Evolutionary conservation across 2,888 invertebrate genomes (phyloP).

Genomic region (Eupithecia pulchellata): DNA sequence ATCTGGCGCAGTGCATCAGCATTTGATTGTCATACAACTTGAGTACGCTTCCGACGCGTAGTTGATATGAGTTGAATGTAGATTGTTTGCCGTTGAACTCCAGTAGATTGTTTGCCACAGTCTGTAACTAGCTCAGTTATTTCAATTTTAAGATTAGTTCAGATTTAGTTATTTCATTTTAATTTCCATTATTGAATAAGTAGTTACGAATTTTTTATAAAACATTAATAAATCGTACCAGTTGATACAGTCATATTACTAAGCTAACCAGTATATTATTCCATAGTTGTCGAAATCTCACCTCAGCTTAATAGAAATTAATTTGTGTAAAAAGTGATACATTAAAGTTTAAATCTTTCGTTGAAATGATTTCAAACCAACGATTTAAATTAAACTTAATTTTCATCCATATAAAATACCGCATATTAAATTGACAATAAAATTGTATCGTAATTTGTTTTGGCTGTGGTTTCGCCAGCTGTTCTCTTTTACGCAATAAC

Average conservation of each 20-base stretch:
- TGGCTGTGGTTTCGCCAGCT: slow-evolving; percentile 3
- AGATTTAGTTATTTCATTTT: too few relatives aligned
- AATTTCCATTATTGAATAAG: too few relatives aligned
- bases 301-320: neutral
- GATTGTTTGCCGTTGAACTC: too few relatives aligned
- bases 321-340: neutral
- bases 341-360: neutral
- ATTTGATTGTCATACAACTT: too few relatives aligned
- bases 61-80: too few relatives aligned
- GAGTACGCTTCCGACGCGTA: too few relatives aligned
- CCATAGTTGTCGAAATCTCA: neutral
- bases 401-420: neutral
- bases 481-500: neutral
- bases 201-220: too few relatives aligned
- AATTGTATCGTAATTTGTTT: neutral
- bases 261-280: neutral
- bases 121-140: too few relatives aligned
- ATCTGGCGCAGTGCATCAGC: too few relatives aligned
- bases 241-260: neutral
- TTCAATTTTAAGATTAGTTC: too few relatives aligned
- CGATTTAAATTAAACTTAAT: neutral
- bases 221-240: too few relatives aligned
- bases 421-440: neutral
- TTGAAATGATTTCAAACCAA: neutral
- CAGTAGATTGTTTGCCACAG: too few relatives aligned